These are phyloP conservation scores for Xerus inauris DNA, from an alignment of 2,113 vertebrate genomes.

Conservation along the genomic window DNA sequence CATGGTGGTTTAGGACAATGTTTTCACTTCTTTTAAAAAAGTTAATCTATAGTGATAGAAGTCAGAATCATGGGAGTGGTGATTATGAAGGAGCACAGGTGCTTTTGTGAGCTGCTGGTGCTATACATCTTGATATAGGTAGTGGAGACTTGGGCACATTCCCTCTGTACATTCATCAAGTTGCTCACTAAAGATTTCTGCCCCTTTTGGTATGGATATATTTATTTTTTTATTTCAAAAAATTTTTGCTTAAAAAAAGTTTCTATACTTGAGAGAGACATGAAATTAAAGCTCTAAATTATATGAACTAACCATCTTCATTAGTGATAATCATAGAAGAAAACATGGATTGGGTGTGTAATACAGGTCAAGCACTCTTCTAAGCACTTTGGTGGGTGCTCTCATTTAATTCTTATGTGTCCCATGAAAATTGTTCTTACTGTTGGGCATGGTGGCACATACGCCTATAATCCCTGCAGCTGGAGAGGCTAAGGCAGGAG, in stretches of 20 bases:
- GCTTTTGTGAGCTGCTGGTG: background rate
- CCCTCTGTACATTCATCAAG: background rate
- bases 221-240: background rate
- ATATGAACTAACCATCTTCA: background rate
- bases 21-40: background rate
- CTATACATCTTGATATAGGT: background rate
- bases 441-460: no score
- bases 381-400: background rate
- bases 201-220: background rate
- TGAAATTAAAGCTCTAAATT: background rate
- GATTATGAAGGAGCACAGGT: background rate
- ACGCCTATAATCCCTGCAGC: no score
- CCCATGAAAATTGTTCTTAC: background rate
- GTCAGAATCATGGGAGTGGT: background rate
- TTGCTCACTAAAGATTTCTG: background rate
- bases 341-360: background rate
- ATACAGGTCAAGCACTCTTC: fast-evolving
- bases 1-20: background rate
- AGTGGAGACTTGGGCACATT: background rate
- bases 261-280: background rate
- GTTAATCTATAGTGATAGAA: background rate
- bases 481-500: no score
- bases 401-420: background rate
- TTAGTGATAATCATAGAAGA: background rate
- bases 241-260: background rate